phyloP scores from a whole-genome alignment of 2,888 invertebrate genomes.

The Thalpophila matura region DNA sequence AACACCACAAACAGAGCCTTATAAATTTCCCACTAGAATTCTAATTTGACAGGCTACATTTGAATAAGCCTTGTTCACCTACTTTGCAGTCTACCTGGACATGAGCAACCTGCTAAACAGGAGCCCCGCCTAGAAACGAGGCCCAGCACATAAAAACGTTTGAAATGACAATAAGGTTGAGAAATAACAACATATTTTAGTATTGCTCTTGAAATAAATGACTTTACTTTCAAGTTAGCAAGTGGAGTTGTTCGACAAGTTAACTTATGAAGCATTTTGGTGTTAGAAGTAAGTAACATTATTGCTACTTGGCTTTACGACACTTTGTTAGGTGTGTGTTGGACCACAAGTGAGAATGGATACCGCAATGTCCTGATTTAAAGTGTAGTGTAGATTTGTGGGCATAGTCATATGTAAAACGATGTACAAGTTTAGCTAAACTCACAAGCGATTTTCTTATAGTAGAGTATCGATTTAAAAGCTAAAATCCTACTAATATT shows the following conservation, averaged over 20 bases:
- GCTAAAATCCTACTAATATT: too few species aligned
- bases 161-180: conserved; percentile 36
- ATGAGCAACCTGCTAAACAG: conserved; percentile 15
- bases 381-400: conserved; percentile 16
- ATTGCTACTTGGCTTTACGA: conserved; percentile 2
- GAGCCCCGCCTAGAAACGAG: conserved; percentile 32
- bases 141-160: conserved; percentile 37
- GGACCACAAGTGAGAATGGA: conserved; percentile 19
- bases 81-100: not conserved
- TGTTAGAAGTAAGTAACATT: conserved; percentile 23
- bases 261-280: conserved; percentile 17
- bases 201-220: conserved; percentile 30
- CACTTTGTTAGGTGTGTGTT: conserved; percentile 17
- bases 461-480: too few species aligned
- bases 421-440: too few species aligned
- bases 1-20: not conserved
- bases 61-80: not conserved
- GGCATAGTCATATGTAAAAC: too few species aligned
- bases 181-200: conserved; percentile 46
- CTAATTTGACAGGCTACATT: not conserved
- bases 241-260: conserved; percentile 18
- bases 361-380: conserved; percentile 26
- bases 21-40: not conserved
- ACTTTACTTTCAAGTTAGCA: conserved; percentile 31
- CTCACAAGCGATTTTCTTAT: too few species aligned